Percentiles rank a stretch among this genome's conserved stretches.
These are phyloP conservation scores for Callionymus lyra DNA, from an alignment of 2,113 vertebrate species.

Conservation along the genomic window DNA sequence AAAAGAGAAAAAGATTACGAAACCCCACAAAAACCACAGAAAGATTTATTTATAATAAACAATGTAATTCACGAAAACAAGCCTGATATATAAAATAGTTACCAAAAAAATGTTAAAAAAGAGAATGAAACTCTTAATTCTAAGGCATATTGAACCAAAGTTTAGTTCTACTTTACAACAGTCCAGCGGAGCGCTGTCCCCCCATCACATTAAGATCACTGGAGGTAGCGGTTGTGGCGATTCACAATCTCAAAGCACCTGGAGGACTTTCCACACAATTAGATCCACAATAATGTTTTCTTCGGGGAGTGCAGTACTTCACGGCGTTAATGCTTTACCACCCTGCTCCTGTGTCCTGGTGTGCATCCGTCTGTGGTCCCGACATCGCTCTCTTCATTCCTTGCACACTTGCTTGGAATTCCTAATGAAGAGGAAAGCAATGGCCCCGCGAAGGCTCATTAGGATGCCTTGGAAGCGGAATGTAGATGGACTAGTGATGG, in stretches of 20 bases:
- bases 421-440: constrained; percentile 22
- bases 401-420: constrained; percentile 6
- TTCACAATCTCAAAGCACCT: background rate
- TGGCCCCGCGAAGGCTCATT: constrained; percentile 39
- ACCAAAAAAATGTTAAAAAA: too few relatives aligned
- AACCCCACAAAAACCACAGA: too few relatives aligned
- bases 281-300: background rate
- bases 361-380: constrained; percentile 12
- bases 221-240: background rate
- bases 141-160: too few relatives aligned
- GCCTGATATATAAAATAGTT: too few relatives aligned
- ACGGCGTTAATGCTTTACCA: background rate
- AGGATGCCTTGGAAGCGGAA: constrained; percentile 17
- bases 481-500: constrained; percentile 17
- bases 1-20: too few relatives aligned
- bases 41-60: too few relatives aligned
- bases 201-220: too few relatives aligned
- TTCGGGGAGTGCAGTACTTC: background rate
- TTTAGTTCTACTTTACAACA: too few relatives aligned
- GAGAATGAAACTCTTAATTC: too few relatives aligned
- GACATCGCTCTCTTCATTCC: constrained; percentile 4
- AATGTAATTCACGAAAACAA: too few relatives aligned
- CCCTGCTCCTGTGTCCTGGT: background rate
- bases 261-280: background rate
- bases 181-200: too few relatives aligned